Conservation (phyloP, 37 sponge, comb jelly and placozoan species). For the Spongia lamella region DNA sequence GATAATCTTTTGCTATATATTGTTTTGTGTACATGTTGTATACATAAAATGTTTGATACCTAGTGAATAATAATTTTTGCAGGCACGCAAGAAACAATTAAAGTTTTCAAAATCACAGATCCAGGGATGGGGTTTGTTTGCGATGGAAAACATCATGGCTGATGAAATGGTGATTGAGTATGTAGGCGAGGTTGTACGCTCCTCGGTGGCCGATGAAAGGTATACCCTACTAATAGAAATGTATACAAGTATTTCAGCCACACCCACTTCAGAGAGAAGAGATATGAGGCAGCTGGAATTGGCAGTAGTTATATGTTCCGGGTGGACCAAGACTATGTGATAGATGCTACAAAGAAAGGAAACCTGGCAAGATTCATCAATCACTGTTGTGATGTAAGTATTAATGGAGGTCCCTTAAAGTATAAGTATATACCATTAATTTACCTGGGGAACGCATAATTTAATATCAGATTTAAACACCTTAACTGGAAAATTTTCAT, state of each 20-base stretch:
- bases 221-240: too few species aligned
- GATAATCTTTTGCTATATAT: slow-evolving; percentile 2
- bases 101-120: slow-evolving; percentile 94
- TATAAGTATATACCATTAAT: too few species aligned
- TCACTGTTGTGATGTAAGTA: slow-evolving; percentile 96
- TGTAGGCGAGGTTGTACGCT: slow-evolving; percentile 89
- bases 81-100: slow-evolving; percentile 93
- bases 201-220: slow-evolving; percentile 84
- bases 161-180: slow-evolving; percentile 99
- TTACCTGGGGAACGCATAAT: too few species aligned
- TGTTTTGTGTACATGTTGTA: too few species aligned
- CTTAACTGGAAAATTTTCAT: background rate
- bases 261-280: too few species aligned
- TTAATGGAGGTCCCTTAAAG: too few species aligned
- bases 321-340: slow-evolving; percentile 90
- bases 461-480: background rate
- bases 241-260: too few species aligned
- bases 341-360: slow-evolving; percentile 93
- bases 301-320: slow-evolving; percentile 98
- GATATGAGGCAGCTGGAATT: slow-evolving; percentile 86
- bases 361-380: slow-evolving; percentile 95
- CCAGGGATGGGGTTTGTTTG: slow-evolving; percentile 99
- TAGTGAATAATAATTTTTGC: too few species aligned
- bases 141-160: slow-evolving; percentile 90
- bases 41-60: too few species aligned